Evolutionary conservation across 2,113 vertebrate species (phyloP).

Genomic region (Crotalus helleri): DNA sequence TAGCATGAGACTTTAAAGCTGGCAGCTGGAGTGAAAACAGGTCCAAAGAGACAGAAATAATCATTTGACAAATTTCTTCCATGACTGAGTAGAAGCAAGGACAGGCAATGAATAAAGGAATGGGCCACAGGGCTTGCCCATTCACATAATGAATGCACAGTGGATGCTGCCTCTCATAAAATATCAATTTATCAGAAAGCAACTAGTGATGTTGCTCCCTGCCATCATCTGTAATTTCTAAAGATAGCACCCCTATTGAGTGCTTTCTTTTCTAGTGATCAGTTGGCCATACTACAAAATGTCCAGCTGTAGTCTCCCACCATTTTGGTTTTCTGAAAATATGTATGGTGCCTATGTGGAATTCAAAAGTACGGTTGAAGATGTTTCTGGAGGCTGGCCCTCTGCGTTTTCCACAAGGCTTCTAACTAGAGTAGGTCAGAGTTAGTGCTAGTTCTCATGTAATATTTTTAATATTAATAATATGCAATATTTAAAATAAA

Average conservation of each 20-base stretch:
- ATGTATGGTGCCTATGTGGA: background rate
- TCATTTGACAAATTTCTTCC: background rate
- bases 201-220: background rate
- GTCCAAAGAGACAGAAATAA: background rate
- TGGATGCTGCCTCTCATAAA: background rate
- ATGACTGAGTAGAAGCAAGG: background rate
- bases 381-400: background rate
- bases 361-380: background rate
- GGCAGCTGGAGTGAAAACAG: background rate
- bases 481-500: too few species aligned
- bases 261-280: background rate
- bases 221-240: background rate
- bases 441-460: background rate
- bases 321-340: background rate
- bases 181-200: background rate
- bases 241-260: background rate
- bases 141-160: background rate
- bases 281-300: background rate
- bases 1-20: background rate
- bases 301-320: background rate
- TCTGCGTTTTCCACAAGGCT: background rate
- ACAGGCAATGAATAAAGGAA: background rate
- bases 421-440: background rate
- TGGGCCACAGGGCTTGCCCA: background rate
- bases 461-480: too few species aligned